Percentiles rank a stretch among this genome's conserved stretches.
Conservation (phyloP, 2,113 vertebrate species). For the Speoplatyrhinus poulsoni region DNA sequence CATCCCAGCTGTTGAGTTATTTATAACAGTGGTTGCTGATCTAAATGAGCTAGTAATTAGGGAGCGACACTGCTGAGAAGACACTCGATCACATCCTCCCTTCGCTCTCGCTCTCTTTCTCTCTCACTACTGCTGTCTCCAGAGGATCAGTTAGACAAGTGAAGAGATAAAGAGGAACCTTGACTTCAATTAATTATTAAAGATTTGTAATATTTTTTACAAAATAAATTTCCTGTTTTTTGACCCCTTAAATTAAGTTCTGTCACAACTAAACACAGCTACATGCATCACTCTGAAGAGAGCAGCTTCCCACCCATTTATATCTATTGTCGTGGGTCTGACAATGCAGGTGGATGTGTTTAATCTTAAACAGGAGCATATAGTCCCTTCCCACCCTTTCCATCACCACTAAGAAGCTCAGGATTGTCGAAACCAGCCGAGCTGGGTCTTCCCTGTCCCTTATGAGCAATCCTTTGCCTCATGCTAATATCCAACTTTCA, state of each 20-base stretch:
- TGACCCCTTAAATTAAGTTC: slow-evolving; percentile 66
- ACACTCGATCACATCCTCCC: slow-evolving; percentile 45
- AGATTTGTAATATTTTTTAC: slow-evolving; percentile 61
- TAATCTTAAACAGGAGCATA: neutral
- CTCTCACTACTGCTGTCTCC: slow-evolving; percentile 42
- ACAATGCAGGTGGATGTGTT: slow-evolving; percentile 19
- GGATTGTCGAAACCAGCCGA: slow-evolving; percentile 43
- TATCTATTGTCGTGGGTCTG: slow-evolving; percentile 11
- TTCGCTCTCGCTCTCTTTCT: slow-evolving; percentile 15
- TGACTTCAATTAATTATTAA: slow-evolving; percentile 74
- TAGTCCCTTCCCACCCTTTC: neutral
- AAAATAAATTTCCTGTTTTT: slow-evolving; percentile 66
- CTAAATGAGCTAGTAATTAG: slow-evolving; percentile 75
- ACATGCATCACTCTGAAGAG: slow-evolving; percentile 20
- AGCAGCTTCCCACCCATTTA: slow-evolving; percentile 7
- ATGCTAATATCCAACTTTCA: slow-evolving; percentile 88
- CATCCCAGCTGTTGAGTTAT: slow-evolving; percentile 74
- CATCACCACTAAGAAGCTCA: slow-evolving; percentile 13
- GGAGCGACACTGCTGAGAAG: slow-evolving; percentile 67
- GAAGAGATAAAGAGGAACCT: slow-evolving; percentile 72
- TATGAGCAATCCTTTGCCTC: slow-evolving; percentile 81
- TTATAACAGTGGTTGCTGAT: slow-evolving; percentile 70
- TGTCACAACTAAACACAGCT: slow-evolving; percentile 49
- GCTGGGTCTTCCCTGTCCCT: slow-evolving; percentile 67
- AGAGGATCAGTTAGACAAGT: slow-evolving; percentile 60